phyloP scores from a whole-genome alignment of 2,113 vertebrate species.

The Argyrosomus japonicus region DNA sequence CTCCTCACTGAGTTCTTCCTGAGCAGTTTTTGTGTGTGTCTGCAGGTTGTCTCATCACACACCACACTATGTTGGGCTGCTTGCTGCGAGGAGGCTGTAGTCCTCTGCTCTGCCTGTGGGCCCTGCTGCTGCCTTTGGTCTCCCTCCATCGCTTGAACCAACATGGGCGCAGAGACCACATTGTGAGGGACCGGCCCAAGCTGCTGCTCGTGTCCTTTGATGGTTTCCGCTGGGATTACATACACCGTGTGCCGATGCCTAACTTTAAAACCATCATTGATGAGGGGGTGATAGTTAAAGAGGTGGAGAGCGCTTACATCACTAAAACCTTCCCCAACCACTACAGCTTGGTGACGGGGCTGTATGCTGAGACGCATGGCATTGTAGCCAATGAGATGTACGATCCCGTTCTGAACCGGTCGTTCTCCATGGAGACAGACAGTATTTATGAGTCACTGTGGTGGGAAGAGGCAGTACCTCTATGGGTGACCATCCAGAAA shows the following conservation, averaged over 20 bases:
- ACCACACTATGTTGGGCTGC: constrained; percentile 47
- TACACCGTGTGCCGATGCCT: constrained; percentile 86
- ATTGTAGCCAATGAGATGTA: constrained; percentile 93
- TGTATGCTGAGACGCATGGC: constrained; percentile 91
- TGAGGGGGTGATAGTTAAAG: constrained; percentile 85
- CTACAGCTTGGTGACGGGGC: constrained; percentile 92
- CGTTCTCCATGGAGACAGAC: constrained; percentile 89
- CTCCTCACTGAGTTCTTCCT: neutral
- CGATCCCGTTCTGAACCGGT: constrained; percentile 86
- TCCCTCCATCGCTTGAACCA: constrained; percentile 31
- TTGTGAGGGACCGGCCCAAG: constrained; percentile 65
- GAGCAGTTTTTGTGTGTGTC: neutral
- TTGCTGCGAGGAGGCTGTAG: constrained; percentile 51
- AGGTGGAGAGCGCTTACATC: constrained; percentile 89
- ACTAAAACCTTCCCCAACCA: constrained; percentile 94
- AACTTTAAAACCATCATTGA: constrained; percentile 85
- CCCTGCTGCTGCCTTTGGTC: constrained; percentile 57
- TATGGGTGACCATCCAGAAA: constrained; percentile 92
- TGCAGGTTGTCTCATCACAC: constrained; percentile 38
- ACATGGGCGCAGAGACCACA: neutral
- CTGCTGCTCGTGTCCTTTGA: constrained; percentile 93
- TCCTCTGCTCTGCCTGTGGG: constrained; percentile 58
- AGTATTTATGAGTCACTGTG: constrained; percentile 86
- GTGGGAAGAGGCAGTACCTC: constrained; percentile 91
- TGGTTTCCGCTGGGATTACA: constrained; percentile 94